Conservation (phyloP, 2,797 vertebrate species). For the Florisuga fusca region DNA sequence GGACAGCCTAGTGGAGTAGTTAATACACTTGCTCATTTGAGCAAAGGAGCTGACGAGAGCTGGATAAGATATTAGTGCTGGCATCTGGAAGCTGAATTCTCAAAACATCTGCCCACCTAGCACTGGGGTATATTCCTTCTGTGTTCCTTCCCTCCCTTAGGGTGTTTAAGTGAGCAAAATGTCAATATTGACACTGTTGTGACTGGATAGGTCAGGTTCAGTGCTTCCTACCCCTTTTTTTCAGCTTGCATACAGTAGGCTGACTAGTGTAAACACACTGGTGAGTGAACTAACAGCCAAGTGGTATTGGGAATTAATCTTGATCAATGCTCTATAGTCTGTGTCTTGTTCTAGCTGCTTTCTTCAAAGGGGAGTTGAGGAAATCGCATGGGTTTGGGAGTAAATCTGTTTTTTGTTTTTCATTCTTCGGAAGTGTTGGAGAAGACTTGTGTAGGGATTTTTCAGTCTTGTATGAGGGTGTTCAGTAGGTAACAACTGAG, state of each 20-base stretch:
- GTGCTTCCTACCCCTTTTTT: neutral
- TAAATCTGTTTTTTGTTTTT: neutral
- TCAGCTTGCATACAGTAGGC: neutral
- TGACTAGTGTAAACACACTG: neutral
- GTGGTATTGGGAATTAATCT: neutral
- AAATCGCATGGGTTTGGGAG: neutral
- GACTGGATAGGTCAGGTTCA: neutral
- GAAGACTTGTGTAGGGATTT: neutral
- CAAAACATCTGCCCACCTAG: neutral
- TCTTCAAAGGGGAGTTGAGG: neutral
- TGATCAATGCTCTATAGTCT: neutral
- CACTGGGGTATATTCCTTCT: neutral
- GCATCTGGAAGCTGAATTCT: neutral
- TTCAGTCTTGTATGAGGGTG: neutral
- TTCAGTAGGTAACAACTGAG: neutral
- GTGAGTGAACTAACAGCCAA: neutral
- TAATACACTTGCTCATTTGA: neutral
- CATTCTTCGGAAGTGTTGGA: neutral
- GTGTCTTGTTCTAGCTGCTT: neutral
- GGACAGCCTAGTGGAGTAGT: neutral
- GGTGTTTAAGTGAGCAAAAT: neutral
- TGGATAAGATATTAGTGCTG: neutral
- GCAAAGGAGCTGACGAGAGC: neutral
- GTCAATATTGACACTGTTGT: constrained; percentile 32
- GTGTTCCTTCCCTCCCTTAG: neutral